Evolutionary conservation across 1,140 invertebrate species (phyloP).

Genomic region (Stegodyphus dumicola): DNA sequence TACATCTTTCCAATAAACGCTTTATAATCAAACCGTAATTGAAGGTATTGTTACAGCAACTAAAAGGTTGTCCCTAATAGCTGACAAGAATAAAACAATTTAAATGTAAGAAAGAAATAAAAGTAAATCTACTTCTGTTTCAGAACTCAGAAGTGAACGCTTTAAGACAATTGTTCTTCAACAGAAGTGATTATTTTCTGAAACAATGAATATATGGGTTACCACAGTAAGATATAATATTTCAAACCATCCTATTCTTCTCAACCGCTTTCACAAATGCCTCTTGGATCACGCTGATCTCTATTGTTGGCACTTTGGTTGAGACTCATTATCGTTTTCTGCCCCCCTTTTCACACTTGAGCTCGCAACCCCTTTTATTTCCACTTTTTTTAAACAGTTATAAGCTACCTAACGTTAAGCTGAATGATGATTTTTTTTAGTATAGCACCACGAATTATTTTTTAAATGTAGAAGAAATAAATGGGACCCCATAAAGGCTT

Average conservation of each 20-base stretch:
- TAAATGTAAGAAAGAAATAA: too few species aligned
- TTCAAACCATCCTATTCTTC: background rate
- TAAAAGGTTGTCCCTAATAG: too few species aligned
- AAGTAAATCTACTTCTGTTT: too few species aligned
- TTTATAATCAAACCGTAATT: too few species aligned
- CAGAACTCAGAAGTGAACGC: too few species aligned
- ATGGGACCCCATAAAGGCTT: slow-evolving; percentile 34
- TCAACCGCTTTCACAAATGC: slow-evolving; percentile 8
- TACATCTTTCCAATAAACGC: too few species aligned
- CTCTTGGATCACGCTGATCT: slow-evolving; percentile 24
- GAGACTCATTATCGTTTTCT: slow-evolving; percentile 41
- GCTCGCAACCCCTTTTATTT: slow-evolving; percentile 1
- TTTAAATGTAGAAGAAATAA: slow-evolving; percentile 31
- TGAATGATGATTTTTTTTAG: slow-evolving; percentile 14
- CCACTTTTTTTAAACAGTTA: slow-evolving; percentile 33
- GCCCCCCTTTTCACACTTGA: slow-evolving; percentile 28
- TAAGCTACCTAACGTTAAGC: slow-evolving; percentile 18
- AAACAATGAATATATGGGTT: slow-evolving; percentile 46
- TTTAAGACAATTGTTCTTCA: background rate
- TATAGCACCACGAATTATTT: slow-evolving; percentile 35
- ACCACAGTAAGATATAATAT: slow-evolving; percentile 1
- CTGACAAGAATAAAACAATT: too few species aligned
- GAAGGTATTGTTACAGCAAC: too few species aligned
- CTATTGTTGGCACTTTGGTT: slow-evolving; percentile 51
- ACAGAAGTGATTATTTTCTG: slow-evolving; percentile 35